phyloP scores from a whole-genome alignment of 1,140 invertebrate species.

The Macrobrachium nipponense region DNA sequence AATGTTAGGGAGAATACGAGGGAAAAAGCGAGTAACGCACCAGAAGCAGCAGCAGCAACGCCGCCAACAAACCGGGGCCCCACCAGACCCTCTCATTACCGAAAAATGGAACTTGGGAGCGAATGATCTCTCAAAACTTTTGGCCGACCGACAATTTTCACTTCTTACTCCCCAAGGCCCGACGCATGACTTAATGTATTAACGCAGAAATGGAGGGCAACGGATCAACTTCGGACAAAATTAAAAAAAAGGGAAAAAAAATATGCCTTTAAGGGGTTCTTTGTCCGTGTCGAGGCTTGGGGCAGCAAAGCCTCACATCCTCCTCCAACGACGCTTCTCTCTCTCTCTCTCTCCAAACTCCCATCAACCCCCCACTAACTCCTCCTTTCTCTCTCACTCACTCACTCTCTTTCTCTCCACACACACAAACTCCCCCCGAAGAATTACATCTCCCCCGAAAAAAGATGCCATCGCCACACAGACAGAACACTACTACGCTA shows the following conservation, averaged over 20 bases:
- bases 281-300: conserved; percentile 38
- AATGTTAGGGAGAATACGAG: no score
- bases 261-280: conserved; percentile 51
- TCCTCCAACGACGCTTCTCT: not conserved
- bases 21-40: no score
- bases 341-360: not conserved
- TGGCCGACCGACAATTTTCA: no score
- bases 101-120: no score
- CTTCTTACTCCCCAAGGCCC: no score
- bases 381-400: no score
- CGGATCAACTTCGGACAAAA: conserved; percentile 10
- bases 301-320: not conserved
- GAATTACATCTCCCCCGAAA: conserved; percentile 3
- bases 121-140: no score
- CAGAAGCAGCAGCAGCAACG: no score
- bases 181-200: no score
- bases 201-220: not conserved
- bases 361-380: not conserved
- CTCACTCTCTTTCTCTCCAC: no score
- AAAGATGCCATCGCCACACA: conserved; percentile 40
- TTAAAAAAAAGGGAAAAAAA: conserved; percentile 28
- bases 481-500: not conserved
- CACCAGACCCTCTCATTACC: no score
- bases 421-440: conserved; percentile 1
- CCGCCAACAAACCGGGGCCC: no score